Conservation (phyloP, 2,797 vertebrate genomes). For the Gambusia yucatana region DNA sequence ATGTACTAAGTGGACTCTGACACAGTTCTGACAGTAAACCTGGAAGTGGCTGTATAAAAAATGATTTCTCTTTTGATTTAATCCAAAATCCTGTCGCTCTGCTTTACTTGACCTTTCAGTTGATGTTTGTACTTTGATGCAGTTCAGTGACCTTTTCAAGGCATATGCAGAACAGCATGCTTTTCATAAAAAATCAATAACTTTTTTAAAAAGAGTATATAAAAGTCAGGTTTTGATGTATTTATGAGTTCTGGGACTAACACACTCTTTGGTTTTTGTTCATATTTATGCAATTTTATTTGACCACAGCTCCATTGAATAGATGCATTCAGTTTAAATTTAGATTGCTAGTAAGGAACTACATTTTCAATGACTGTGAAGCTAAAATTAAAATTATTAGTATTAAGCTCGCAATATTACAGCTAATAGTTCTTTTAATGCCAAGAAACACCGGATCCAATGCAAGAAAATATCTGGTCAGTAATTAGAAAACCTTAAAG, state of each 20-base stretch:
- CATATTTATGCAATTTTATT: not conserved
- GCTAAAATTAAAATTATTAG: constrained; percentile 36
- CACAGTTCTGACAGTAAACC: not conserved
- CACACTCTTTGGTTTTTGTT: not conserved
- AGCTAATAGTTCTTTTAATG: constrained; percentile 9
- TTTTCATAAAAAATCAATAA: not conserved
- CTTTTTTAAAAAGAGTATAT: not conserved
- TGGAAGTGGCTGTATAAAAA: not conserved
- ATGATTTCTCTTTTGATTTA: not conserved
- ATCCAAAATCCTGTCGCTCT: not conserved
- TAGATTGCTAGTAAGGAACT: constrained; percentile 30
- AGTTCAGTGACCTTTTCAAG: not conserved
- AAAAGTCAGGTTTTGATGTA: not conserved
- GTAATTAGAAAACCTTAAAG: not conserved
- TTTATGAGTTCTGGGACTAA: not conserved
- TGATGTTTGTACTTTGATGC: constrained; percentile 1
- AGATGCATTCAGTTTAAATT: constrained; percentile 58
- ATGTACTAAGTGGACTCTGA: not conserved
- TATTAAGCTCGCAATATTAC: constrained; percentile 3
- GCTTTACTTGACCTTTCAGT: constrained; percentile 1
- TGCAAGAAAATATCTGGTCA: not conserved
- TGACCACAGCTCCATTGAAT: not conserved
- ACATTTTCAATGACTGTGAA: not conserved
- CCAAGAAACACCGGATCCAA: not conserved
- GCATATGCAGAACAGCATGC: not conserved